A percentile compares a stretch with the other conserved stretches of the same genome.
phyloP scores from a whole-genome alignment of 2,797 vertebrate species.

The Bovichtus variegatus region DNA sequence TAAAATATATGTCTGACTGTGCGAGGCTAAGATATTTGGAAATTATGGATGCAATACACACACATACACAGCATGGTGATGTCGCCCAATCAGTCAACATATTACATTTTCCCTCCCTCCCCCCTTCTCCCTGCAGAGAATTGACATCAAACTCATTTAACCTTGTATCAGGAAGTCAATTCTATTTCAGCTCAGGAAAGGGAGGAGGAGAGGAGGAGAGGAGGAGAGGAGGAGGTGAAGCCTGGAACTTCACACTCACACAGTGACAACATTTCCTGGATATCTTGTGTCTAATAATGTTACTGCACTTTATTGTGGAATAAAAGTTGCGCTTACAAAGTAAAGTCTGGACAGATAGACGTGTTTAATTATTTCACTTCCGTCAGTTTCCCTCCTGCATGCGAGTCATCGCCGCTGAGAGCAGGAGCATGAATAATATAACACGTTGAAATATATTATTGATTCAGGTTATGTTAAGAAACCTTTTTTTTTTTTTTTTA shows the following conservation, averaged over 20 bases:
- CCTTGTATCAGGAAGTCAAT: constrained; percentile 41
- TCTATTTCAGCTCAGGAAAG: constrained; percentile 37
- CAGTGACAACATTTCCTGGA: background rate
- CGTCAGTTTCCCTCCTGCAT: background rate
- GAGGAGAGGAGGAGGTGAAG: constrained; percentile 5
- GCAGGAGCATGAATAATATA: constrained; percentile 34
- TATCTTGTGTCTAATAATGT: background rate
- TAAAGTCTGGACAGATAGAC: background rate
- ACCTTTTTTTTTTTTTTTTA: background rate
- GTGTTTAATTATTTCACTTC: background rate
- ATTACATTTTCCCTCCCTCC: background rate
- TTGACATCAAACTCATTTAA: constrained; percentile 55
- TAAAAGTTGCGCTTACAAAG: background rate
- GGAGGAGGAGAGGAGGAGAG: background rate
- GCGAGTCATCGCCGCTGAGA: constrained; percentile 16
- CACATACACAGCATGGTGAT: background rate
- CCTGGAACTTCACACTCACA: constrained; percentile 7
- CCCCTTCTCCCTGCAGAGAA: background rate
- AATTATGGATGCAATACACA: background rate
- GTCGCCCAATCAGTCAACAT: background rate
- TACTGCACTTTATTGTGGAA: background rate
- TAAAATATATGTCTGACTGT: background rate
- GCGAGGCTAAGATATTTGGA: background rate
- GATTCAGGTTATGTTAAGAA: constrained; percentile 25
- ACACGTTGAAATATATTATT: constrained; percentile 24